phyloP scores from a whole-genome alignment of 1,140 invertebrate species.

The Heliconius hermathena region DNA sequence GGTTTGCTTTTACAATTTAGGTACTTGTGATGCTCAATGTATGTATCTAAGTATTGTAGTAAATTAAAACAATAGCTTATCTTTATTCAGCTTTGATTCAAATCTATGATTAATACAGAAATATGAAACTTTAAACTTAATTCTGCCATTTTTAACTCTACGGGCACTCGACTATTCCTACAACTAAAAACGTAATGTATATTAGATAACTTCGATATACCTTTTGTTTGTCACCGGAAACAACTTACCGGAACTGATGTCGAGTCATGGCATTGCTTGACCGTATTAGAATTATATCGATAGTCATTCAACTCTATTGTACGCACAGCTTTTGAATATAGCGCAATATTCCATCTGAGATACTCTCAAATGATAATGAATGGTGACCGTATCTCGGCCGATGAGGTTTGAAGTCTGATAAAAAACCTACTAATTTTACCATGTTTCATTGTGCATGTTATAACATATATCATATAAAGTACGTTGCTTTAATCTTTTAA shows the following conservation, averaged over 20 bases:
- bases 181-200: conserved; percentile 5
- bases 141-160: no score
- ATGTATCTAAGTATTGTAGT: no score
- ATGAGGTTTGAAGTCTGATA: not conserved
- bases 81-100: no score
- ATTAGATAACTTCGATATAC: conserved; percentile 12
- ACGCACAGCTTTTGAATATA: not conserved
- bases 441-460: not conserved
- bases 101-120: no score
- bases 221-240: conserved; percentile 31
- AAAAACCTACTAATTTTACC: not conserved
- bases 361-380: conserved; percentile 12
- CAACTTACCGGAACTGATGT: conserved; percentile 35
- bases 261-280: conserved; percentile 35
- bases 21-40: no score
- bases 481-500: not conserved
- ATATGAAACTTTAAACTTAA: no score
- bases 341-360: not conserved
- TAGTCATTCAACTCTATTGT: conserved; percentile 29
- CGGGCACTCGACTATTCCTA: not conserved
- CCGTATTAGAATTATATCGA: conserved; percentile 29
- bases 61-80: no score
- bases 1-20: no score
- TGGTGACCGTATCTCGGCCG: not conserved
- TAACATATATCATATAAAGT: not conserved